phyloP scores from a whole-genome alignment of 2,888 invertebrate species.

The Beris chalybata region DNA sequence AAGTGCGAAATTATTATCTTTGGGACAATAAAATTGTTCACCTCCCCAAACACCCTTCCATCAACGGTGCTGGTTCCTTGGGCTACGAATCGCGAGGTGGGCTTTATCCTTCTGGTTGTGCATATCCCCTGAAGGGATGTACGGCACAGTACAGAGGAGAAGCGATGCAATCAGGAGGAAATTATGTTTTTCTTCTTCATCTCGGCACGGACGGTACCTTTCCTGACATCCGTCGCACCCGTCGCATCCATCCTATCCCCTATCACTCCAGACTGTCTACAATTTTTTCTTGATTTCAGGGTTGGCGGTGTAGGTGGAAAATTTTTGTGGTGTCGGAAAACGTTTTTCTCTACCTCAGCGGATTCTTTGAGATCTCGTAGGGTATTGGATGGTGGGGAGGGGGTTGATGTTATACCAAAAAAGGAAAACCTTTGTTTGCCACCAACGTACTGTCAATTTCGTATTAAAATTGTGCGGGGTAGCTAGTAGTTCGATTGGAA shows the following conservation, averaged over 20 bases:
- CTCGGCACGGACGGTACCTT: conserved; percentile 11
- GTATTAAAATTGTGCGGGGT: conserved; percentile 6
- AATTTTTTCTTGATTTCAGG: conserved; percentile 29
- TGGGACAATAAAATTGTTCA: conserved; percentile 39
- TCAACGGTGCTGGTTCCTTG: not conserved
- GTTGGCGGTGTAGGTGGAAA: conserved; percentile 32
- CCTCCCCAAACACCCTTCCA: conserved; percentile 15
- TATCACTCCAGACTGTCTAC: conserved; percentile 16
- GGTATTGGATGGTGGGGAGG: not conserved
- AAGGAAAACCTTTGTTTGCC: conserved; percentile 23
- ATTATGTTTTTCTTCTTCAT: conserved; percentile 37
- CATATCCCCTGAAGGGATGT: conserved; percentile 3
- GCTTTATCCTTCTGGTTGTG: too few relatives aligned
- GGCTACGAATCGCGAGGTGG: not conserved
- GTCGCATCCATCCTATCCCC: conserved; percentile 7
- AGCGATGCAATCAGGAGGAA: conserved; percentile 38
- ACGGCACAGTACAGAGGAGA: conserved; percentile 12
- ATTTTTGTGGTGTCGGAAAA: conserved; percentile 37
- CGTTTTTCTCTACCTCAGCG: conserved; percentile 9
- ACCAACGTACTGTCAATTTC: conserved; percentile 23
- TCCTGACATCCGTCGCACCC: not conserved
- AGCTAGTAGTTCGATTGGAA: conserved; percentile 6
- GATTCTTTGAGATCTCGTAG: conserved; percentile 8
- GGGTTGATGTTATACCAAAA: not conserved
- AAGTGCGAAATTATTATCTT: conserved; percentile 40